Percentiles rank a stretch among this genome's conserved stretches.
These are phyloP conservation scores for Zosterops pallidus DNA, from an alignment of 2,113 vertebrate species.

Conservation along the genomic window DNA sequence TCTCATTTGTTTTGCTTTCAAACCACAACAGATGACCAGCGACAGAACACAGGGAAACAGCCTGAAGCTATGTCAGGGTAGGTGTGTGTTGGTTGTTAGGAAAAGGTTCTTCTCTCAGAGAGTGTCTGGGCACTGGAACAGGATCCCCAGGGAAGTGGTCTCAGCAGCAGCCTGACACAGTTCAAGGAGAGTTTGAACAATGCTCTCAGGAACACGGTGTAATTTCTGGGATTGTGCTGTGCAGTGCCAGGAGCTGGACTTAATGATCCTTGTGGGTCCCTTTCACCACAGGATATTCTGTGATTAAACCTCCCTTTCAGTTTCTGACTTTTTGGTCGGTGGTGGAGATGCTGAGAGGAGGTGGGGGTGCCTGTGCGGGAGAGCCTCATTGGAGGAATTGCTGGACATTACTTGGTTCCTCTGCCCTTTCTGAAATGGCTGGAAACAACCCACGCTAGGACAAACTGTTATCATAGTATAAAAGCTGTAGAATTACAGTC, in stretches of 20 bases:
- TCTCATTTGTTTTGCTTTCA: too few relatives aligned
- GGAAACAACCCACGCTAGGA: not conserved
- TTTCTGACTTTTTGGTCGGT: not conserved
- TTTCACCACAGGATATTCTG: not conserved
- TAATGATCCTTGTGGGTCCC: not conserved
- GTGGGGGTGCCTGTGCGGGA: accelerated
- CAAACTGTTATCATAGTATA: accelerated
- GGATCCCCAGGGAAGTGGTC: not conserved
- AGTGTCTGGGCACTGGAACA: not conserved
- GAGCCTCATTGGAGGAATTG: not conserved
- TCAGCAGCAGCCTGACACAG: too few relatives aligned
- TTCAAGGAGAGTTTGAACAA: not conserved
- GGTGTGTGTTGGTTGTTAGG: accelerated
- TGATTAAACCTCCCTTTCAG: not conserved
- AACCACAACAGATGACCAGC: too few relatives aligned
- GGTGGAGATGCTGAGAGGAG: not conserved
- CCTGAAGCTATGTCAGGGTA: not conserved
- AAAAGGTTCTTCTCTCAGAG: not conserved
- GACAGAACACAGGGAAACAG: not conserved
- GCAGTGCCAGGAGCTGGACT: not conserved
- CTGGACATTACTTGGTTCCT: not conserved
- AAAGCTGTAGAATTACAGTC: not conserved
- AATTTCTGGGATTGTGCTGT: not conserved
- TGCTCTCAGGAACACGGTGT: not conserved
- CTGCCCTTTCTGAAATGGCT: not conserved